Conservation (phyloP, 2,888 invertebrate genomes). For the Boloria euphrosyne region DNA sequence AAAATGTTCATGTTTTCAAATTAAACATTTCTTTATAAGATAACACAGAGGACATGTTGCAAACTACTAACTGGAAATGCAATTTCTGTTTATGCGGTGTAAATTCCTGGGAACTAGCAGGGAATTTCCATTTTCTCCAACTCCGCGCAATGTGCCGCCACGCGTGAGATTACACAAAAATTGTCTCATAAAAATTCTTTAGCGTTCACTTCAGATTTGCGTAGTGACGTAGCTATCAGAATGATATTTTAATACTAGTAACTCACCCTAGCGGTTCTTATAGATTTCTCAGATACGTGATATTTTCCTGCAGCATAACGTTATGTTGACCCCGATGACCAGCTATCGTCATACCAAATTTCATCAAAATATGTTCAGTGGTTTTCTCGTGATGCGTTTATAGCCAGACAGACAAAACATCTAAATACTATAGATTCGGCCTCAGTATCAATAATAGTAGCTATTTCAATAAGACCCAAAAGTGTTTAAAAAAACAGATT, state of each 20-base stretch:
- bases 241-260: slow-evolving; percentile 1
- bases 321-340: too few species aligned
- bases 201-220: slow-evolving; percentile 23
- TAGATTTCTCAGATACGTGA: too few species aligned
- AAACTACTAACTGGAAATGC: slow-evolving; percentile 27
- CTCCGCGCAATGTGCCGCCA: slow-evolving; percentile 56
- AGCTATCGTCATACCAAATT: too few species aligned
- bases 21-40: not conserved
- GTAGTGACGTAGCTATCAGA: slow-evolving; percentile 10
- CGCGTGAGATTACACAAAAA: slow-evolving; percentile 64
- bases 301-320: too few species aligned
- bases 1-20: not conserved
- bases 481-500: too few species aligned
- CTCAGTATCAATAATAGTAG: too few species aligned
- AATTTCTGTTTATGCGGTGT: slow-evolving; percentile 33
- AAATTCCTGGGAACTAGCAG: slow-evolving; percentile 29
- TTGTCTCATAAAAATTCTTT: slow-evolving; percentile 57
- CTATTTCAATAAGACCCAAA: too few species aligned
- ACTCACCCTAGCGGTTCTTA: too few species aligned
- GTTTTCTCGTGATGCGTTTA: too few species aligned
- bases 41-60: slow-evolving; percentile 20
- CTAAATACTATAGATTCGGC: too few species aligned
- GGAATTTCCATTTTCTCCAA: slow-evolving; percentile 26
- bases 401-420: too few species aligned
- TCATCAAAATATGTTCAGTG: too few species aligned